phyloP scores from a whole-genome alignment of 2,113 vertebrate genomes.

The Cricetomys ansorgei region DNA sequence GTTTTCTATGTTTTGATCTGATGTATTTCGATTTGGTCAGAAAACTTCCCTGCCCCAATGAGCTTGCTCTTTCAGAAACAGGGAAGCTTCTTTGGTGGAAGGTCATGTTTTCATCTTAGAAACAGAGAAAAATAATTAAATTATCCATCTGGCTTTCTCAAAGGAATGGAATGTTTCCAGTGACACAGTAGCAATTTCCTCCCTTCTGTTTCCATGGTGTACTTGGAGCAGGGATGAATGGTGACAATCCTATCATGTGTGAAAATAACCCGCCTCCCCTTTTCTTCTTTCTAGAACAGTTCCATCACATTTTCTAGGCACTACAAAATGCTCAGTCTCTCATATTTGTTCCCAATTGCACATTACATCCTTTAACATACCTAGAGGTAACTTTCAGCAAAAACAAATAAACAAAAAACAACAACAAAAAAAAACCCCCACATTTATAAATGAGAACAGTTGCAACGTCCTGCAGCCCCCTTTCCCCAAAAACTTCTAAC shows the following conservation, averaged over 20 bases:
- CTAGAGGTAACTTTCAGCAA: slow-evolving; percentile 67
- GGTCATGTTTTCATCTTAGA: slow-evolving; percentile 53
- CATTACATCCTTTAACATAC: slow-evolving; percentile 72
- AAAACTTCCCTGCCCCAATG: slow-evolving; percentile 1
- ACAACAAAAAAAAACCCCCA: neutral
- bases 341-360: slow-evolving; percentile 56
- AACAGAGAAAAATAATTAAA: slow-evolving; percentile 55
- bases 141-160: slow-evolving; percentile 49
- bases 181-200: neutral
- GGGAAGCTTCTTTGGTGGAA: neutral
- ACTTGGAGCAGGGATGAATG: neutral
- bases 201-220: neutral
- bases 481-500: slow-evolving; percentile 78
- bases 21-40: slow-evolving; percentile 10
- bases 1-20: neutral
- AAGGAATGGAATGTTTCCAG: slow-evolving; percentile 25
- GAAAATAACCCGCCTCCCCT: slow-evolving; percentile 31
- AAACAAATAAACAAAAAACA: too few species aligned
- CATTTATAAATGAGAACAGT: slow-evolving; percentile 78
- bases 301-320: slow-evolving; percentile 13
- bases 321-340: neutral
- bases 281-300: neutral
- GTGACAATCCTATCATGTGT: neutral
- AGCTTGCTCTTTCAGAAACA: slow-evolving; percentile 4
- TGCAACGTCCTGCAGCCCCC: slow-evolving; percentile 43